phyloP scores from a whole-genome alignment of 1,140 invertebrate species.

The Drosophila parvula region DNA sequence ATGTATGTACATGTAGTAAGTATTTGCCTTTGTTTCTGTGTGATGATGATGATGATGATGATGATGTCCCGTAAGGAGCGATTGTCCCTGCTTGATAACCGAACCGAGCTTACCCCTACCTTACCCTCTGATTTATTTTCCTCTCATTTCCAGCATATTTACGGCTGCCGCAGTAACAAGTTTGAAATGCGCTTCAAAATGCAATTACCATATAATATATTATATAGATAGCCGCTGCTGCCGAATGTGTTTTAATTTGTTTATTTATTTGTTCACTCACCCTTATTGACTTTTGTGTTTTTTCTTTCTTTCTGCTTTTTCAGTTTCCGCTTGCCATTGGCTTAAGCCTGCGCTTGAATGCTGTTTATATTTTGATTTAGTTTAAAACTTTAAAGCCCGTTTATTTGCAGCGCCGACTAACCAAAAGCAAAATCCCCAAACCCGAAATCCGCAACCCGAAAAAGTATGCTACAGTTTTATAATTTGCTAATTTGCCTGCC shows the following conservation, averaged over 20 bases:
- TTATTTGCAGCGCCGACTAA: constrained; percentile 57
- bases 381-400: constrained; percentile 22
- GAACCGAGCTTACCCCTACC: constrained; percentile 46
- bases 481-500: constrained; percentile 51
- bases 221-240: constrained; percentile 42
- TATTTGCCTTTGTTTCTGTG: constrained; percentile 69
- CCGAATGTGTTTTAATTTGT: constrained; percentile 39
- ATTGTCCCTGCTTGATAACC: constrained; percentile 41
- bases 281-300: constrained; percentile 9
- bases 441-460: constrained; percentile 21
- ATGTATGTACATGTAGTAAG: constrained; percentile 82
- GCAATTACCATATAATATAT: constrained; percentile 21
- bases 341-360: constrained; percentile 44
- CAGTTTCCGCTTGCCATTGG: constrained; percentile 56
- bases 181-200: constrained; percentile 66
- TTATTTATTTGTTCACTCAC: constrained; percentile 27
- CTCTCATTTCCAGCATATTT: constrained; percentile 66
- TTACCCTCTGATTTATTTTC: constrained; percentile 53
- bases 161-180: constrained; percentile 68
- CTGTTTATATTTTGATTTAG: constrained; percentile 16
- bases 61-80: constrained; percentile 39
- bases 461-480: constrained; percentile 58
- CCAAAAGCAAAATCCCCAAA: constrained; percentile 6
- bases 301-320: constrained; percentile 41
- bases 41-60: constrained; percentile 11